phyloP scores from a whole-genome alignment of 2,113 vertebrate genomes.

The Lutjanus erythropterus region DNA sequence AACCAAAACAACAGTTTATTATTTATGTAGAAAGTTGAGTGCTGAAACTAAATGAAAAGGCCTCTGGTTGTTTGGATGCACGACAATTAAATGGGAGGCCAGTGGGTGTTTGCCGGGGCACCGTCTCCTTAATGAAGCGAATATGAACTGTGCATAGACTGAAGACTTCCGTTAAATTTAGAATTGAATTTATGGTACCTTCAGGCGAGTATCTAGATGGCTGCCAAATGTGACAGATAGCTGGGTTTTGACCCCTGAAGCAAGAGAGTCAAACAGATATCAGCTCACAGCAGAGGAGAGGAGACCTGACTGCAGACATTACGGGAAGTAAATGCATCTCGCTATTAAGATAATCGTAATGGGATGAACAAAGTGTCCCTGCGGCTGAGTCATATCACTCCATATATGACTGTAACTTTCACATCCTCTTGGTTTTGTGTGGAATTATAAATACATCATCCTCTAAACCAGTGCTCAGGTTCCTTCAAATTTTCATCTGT shows the following conservation, averaged over 20 bases:
- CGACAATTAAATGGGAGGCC: slow-evolving; percentile 59
- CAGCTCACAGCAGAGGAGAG: slow-evolving; percentile 49
- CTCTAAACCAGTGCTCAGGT: too few relatives aligned
- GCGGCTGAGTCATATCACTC: slow-evolving; percentile 19
- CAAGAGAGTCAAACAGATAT: slow-evolving; percentile 60
- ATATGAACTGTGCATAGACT: slow-evolving; percentile 38
- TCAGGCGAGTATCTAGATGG: slow-evolving; percentile 56
- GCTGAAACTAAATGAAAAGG: slow-evolving; percentile 30
- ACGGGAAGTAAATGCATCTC: slow-evolving; percentile 49
- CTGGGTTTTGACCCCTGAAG: slow-evolving; percentile 64
- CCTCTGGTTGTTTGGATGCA: slow-evolving; percentile 54
- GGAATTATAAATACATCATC: slow-evolving; percentile 3
- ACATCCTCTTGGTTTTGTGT: slow-evolving; percentile 4
- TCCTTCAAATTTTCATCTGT: too few relatives aligned
- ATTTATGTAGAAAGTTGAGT: slow-evolving; percentile 8
- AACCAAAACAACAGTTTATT: not conserved
- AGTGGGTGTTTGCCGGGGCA: slow-evolving; percentile 47
- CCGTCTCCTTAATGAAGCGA: slow-evolving; percentile 46
- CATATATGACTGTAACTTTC: slow-evolving; percentile 5
- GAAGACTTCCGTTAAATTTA: slow-evolving; percentile 49
- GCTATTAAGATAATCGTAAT: slow-evolving; percentile 54
- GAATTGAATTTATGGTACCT: slow-evolving; percentile 54
- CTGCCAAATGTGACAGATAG: slow-evolving; percentile 70
- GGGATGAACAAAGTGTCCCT: slow-evolving; percentile 36
- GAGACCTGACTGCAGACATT: slow-evolving; percentile 54